phyloP scores from a whole-genome alignment of 2,113 vertebrate genomes.

The Zosterops japonicus region DNA sequence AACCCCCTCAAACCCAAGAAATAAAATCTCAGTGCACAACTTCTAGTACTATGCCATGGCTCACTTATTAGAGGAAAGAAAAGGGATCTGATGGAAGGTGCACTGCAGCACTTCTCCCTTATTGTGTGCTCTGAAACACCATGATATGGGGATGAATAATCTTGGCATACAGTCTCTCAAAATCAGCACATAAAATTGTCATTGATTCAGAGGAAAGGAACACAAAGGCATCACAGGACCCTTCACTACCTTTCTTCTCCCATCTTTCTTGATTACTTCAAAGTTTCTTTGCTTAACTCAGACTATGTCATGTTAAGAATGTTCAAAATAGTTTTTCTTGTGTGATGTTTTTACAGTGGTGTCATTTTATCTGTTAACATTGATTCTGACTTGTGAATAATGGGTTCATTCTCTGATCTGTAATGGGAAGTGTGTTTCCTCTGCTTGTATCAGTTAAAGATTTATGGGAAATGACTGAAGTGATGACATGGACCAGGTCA shows the following conservation, averaged over 20 bases:
- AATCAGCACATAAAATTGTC: background rate
- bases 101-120: background rate
- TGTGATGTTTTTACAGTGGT: background rate
- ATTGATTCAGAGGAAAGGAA: background rate
- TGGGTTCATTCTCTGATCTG: background rate
- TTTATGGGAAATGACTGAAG: constrained; percentile 4
- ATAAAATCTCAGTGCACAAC: background rate
- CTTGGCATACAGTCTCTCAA: background rate
- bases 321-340: background rate
- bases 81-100: background rate
- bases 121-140: background rate
- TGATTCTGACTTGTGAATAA: background rate
- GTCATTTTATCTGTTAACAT: background rate
- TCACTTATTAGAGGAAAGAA: background rate
- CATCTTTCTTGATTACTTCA: background rate
- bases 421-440: background rate
- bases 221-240: background rate
- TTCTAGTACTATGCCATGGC: background rate
- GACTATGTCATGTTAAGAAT: background rate
- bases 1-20: accelerated
- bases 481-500: background rate
- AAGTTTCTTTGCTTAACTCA: background rate
- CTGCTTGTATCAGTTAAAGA: background rate
- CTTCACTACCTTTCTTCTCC: background rate
- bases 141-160: background rate